Base-by-base conservation (phyloP, 2,113 vertebrate genomes). In the Ivindomyrus marchei region DNA sequence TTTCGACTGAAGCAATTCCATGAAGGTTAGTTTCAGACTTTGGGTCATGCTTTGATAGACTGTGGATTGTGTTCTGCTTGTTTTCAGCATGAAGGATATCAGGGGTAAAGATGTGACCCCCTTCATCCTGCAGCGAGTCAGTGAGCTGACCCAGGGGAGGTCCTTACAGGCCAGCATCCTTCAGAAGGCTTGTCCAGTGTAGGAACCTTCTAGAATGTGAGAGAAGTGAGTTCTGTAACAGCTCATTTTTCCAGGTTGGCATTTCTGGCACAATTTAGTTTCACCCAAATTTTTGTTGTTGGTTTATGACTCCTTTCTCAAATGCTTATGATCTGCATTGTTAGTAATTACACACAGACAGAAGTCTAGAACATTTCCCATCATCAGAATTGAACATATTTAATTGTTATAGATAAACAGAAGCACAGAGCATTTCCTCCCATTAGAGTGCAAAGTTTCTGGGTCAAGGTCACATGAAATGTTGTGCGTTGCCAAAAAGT, bases 111-210 rank as follows among this genome's bases (percentile, higher is more conserved):
- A 97, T 83, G 93, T 98, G 90, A 98, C 98, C 0, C 98, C 98
- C 0, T 98, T 97, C 89, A 93, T 98, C 92, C 94, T 98, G 90
- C 94, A 95, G 90, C 96, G 94, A 91, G 94, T 98, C 91, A 96
- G 90, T 91, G 94, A 96, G 49, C 91, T 98, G 89, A 97, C 97
- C 1, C 47, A 91, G 45, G 98, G 97, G 90, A 96, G 95, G 93
- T 98, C 97, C 0, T 89, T 98, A 88, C 94, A 95, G 89, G 96
- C 97, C 90, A 98, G 98, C 97, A 98, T 98, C 97, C 96, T 96
- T 95, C 92, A n/a, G 83, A 90, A 87, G 86, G 80, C 46, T 80
- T 58, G 77, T 52, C 39, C 3, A 39, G 0, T 70, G 85, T 19
- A 46, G 42, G 39, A 47, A 47, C 85, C 85, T 87, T 52, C 24